Conservation (phyloP, 2,797 vertebrate genomes). For the Myoxocephalus aenaeus region DNA sequence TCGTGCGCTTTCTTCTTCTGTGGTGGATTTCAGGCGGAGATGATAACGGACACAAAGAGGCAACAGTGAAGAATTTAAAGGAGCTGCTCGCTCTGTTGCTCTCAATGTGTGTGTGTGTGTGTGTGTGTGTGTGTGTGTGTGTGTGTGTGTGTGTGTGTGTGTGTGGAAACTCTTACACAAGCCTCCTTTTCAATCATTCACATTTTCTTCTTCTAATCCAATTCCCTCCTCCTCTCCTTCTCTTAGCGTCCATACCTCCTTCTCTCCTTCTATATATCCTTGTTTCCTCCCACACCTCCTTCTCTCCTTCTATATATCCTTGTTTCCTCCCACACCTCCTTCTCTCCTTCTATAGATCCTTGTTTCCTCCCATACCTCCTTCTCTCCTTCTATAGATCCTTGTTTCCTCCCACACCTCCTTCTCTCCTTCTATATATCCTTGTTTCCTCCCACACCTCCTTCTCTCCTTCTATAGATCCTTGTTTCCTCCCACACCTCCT, state of each 20-base stretch:
- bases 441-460: background rate
- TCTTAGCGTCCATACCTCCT: background rate
- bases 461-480: too few species aligned
- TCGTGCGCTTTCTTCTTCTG: background rate
- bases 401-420: too few species aligned
- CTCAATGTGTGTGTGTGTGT: slow-evolving; percentile 8
- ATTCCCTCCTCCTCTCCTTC: background rate
- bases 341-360: too few species aligned
- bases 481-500: background rate
- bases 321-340: too few species aligned
- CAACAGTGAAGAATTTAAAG: slow-evolving; percentile 16
- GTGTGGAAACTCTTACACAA: slow-evolving; percentile 47
- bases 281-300: too few species aligned
- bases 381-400: too few species aligned
- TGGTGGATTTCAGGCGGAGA: background rate
- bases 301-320: too few species aligned
- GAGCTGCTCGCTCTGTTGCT: slow-evolving; percentile 7
- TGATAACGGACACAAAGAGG: background rate
- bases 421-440: too few species aligned
- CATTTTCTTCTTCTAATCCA: background rate
- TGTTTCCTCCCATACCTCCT: too few species aligned
- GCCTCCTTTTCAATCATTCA: slow-evolving; percentile 59
- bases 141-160: slow-evolving; percentile 11
- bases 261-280: too few species aligned
- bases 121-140: background rate